phyloP scores from a whole-genome alignment of 1,140 invertebrate genomes.

The Dendrolimus punctatus region DNA sequence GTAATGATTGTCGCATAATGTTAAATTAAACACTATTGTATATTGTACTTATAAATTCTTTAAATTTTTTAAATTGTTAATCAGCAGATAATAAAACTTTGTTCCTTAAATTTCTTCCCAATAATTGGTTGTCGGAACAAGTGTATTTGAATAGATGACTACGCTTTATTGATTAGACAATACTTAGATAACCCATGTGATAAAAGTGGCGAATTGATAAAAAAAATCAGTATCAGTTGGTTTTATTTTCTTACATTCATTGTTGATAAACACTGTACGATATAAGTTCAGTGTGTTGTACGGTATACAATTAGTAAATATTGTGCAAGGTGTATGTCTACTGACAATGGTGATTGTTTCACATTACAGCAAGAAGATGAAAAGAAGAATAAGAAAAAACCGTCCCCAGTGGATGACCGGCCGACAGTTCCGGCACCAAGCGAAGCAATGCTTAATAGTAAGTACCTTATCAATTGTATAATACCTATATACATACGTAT shows the following conservation, averaged over 20 bases:
- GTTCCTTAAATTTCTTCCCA: no score
- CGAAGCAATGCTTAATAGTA: constrained; percentile 63
- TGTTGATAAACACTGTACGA: constrained; percentile 13
- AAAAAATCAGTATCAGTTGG: constrained; percentile 13
- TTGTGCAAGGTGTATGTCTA: constrained; percentile 36
- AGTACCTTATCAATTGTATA: constrained; percentile 18
- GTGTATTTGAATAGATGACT: constrained; percentile 1
- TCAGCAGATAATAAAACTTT: no score
- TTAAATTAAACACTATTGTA: no score
- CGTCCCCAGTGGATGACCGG: constrained; percentile 52
- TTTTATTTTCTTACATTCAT: constrained; percentile 16
- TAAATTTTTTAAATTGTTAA: no score
- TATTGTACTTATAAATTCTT: no score
- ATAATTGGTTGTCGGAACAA: neutral
- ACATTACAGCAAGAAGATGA: constrained; percentile 60
- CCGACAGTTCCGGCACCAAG: constrained; percentile 55
- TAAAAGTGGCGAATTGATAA: constrained; percentile 30
- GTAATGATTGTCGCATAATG: no score
- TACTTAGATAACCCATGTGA: constrained; percentile 27
- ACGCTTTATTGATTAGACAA: constrained; percentile 29
- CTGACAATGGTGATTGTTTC: constrained; percentile 27
- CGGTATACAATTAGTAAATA: constrained; percentile 6
- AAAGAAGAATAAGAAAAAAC: constrained; percentile 59
- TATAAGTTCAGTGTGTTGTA: constrained; percentile 4
- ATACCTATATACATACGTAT: no score